Evolutionary conservation across 2,888 invertebrate species (phyloP).

Genomic region (Agonopterix heracliana): DNA sequence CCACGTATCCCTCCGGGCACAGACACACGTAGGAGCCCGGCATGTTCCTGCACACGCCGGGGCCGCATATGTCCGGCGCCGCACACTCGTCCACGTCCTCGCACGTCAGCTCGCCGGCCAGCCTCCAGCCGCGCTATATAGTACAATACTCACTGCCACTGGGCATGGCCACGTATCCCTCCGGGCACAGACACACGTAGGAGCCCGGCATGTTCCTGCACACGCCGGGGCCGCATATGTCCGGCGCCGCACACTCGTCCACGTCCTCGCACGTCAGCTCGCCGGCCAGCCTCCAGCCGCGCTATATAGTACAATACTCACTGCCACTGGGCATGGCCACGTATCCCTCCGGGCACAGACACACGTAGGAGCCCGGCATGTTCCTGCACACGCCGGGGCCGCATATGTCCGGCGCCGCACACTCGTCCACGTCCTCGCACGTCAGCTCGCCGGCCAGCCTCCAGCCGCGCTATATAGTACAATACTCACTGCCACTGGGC

Average conservation of each 20-base stretch:
- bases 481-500: constrained; percentile 83
- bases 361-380: constrained; percentile 88
- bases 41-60: constrained; percentile 88
- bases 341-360: constrained; percentile 89
- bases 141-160: constrained; percentile 80
- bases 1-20: constrained; percentile 89
- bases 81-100: constrained; percentile 63
- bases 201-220: constrained; percentile 90
- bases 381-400: constrained; percentile 89
- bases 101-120: constrained; percentile 59
- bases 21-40: constrained; percentile 89
- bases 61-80: constrained; percentile 81
- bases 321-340: constrained; percentile 88
- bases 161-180: constrained; percentile 88
- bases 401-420: constrained; percentile 81
- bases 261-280: constrained; percentile 56
- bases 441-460: constrained; percentile 63
- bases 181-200: constrained; percentile 89
- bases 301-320: constrained; percentile 49
- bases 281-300: constrained; percentile 79
- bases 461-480: constrained; percentile 71
- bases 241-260: constrained; percentile 62
- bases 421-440: constrained; percentile 47
- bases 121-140: constrained; percentile 75
- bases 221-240: constrained; percentile 86